A percentile compares a stretch with the other conserved stretches of the same genome.
phyloP scores from a whole-genome alignment of 2,888 invertebrate genomes.

The Caenorhabditis uteleia region DNA sequence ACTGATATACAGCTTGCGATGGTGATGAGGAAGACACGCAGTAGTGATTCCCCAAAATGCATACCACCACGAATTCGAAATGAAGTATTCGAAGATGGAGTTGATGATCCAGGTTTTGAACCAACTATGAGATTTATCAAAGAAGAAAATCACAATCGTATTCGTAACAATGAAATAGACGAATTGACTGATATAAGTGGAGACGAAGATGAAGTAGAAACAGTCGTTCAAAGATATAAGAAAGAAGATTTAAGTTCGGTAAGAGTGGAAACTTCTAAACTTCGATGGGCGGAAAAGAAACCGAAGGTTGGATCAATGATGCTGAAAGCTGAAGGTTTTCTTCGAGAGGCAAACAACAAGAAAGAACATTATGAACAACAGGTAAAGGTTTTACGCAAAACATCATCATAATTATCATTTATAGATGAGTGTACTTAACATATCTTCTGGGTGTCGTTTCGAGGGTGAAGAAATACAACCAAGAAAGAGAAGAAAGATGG shows the following conservation, averaged over 20 bases:
- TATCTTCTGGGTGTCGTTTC: slow-evolving; percentile 16
- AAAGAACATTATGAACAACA: not conserved
- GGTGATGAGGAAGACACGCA: slow-evolving; percentile 7
- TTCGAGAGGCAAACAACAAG: not conserved
- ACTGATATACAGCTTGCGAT: slow-evolving; percentile 14
- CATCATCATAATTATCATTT: not conserved
- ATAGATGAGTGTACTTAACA: slow-evolving; percentile 4
- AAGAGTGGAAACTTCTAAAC: not conserved
- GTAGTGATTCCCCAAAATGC: not conserved
- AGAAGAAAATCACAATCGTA: too few relatives aligned
- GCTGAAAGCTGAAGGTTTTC: slow-evolving; percentile 5
- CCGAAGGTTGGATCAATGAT: slow-evolving; percentile 8
- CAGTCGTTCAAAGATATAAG: not conserved
- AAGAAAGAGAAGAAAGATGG: slow-evolving; percentile 13
- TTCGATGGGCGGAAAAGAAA: slow-evolving; percentile 6
- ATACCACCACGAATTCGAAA: slow-evolving; percentile 2
- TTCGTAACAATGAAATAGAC: slow-evolving; percentile 10
- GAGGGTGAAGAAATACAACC: slow-evolving; percentile 10
- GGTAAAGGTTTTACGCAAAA: not conserved
- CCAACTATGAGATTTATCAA: too few relatives aligned
- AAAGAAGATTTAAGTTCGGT: not conserved
- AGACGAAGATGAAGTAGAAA: slow-evolving; percentile 23
- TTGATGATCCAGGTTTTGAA: slow-evolving; percentile 11
- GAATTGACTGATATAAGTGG: slow-evolving; percentile 30
- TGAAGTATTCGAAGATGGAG: slow-evolving; percentile 13